phyloP scores from a whole-genome alignment of 2,888 invertebrate species.

The Sepioteuthis lessoniana region DNA sequence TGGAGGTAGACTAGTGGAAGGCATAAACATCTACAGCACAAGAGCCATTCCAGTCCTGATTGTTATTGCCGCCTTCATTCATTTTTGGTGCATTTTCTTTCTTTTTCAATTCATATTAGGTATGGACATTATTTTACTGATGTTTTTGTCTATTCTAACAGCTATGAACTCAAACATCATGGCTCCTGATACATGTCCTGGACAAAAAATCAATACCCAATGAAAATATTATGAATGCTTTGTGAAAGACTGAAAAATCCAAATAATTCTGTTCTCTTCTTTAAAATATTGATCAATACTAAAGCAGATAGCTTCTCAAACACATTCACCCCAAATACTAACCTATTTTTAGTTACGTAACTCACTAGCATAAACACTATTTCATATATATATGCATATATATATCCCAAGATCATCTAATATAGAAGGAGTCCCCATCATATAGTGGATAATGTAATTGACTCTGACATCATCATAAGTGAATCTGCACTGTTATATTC shows the following conservation, averaged over 20 bases:
- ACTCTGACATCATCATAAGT: no score
- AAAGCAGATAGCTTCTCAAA: neutral
- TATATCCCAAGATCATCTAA: no score
- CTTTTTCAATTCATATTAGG: neutral
- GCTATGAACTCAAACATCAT: neutral
- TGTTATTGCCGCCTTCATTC: neutral
- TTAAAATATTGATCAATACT: neutral
- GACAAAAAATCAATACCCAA: neutral
- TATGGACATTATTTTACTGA: neutral
- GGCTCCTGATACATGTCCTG: neutral
- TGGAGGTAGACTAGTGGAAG: neutral
- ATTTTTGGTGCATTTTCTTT: neutral
- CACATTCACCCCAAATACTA: neutral
- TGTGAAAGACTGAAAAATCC: slow-evolving; percentile 12
- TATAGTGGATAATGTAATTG: no score
- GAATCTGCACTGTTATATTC: no score
- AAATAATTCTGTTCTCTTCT: neutral
- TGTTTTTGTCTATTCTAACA: neutral
- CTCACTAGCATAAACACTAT: no score
- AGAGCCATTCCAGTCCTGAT: neutral
- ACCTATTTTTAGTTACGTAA: no score
- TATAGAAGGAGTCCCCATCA: no score
- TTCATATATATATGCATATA: no score
- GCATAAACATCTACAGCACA: neutral
- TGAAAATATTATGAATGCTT: neutral